These are phyloP conservation scores for Drosophila robusta DNA, from an alignment of 2,888 invertebrate genomes.

Conservation along the genomic window DNA sequence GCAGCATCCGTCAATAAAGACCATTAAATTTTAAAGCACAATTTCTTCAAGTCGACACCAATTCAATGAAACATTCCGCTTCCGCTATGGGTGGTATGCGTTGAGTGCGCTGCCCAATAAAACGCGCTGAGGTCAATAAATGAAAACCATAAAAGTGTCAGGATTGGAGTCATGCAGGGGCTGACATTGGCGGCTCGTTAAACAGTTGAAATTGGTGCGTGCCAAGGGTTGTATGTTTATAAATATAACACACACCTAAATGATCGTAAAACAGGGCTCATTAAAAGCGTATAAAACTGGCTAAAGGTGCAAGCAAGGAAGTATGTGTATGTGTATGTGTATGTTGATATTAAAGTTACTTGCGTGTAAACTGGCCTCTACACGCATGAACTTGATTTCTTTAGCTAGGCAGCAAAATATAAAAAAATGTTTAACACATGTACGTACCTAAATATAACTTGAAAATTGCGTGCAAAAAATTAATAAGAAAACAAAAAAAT, in stretches of 20 bases:
- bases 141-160: conserved; percentile 60
- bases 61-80: conserved; percentile 20
- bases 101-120: conserved; percentile 36
- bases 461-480: conserved; percentile 31
- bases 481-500: conserved; percentile 4
- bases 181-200: conserved; percentile 70
- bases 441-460: conserved; percentile 21
- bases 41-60: conserved; percentile 19
- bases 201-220: conserved; percentile 59
- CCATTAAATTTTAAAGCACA: conserved; percentile 37
- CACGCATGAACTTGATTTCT: conserved; percentile 53
- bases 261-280: conserved; percentile 63
- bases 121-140: conserved; percentile 49
- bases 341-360: conserved; percentile 1
- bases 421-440: conserved; percentile 34
- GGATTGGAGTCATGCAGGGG: conserved; percentile 36
- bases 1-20: conserved; percentile 46
- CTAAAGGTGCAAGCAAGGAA: conserved; percentile 29
- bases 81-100: conserved; percentile 65
- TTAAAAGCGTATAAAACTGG: conserved; percentile 61
- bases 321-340: not conserved
- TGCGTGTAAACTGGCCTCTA: conserved; percentile 30
- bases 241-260: conserved; percentile 59
- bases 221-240: conserved; percentile 68
- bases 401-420: conserved; percentile 8